Base-by-base conservation (phyloP, 2,797 vertebrate species). In the Bryconaethiops microstoma region DNA sequence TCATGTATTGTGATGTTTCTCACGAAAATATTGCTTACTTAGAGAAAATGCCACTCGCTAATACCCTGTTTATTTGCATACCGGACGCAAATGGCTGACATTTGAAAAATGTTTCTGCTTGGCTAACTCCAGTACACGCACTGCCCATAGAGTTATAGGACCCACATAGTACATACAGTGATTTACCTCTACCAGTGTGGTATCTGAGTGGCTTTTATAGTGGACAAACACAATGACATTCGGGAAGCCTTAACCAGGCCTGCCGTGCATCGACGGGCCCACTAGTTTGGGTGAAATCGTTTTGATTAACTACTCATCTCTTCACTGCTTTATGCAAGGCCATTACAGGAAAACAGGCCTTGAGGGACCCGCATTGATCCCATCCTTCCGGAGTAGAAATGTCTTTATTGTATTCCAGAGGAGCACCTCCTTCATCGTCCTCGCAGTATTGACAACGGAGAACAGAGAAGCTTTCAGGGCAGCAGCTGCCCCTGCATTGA, bases 331-430 rank as follows among this genome's bases (percentile, higher is more conserved):
- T 87, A 90, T 89, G 84, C 88, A 88, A 86, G 89, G 84, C 89
- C 89, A 84, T 92, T 90, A 93, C 89, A 88, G 92, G 88, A 92
- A 93, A 90, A 89, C 89, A 89, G 81, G 81, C 84, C 87, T 89
- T 63, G 42, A 76, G 67, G 87, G 84, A 63, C n/a, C 78, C 45
- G 65, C 88, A 94, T 94, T 76, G 89, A 95, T 92, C 88, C 79
- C 23, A 9, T 81, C 79, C 76, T 88, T 86, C 90, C 64, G 79
- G 87, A 90, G 88, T 84, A 88, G 85, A 91, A 90, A 91, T 90
- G 88, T 89, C 91, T 92, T 91, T 90, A 93, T 92, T 92, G 91
- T 92, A 92, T 93, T 94, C 91, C 89, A 86, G 86, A 88, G 89
- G 89, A 91, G 90, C 85, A 90, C 81, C 77, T 89, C 86, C 90